A percentile compares a stretch with the other conserved stretches of the same genome.
Evolutionary conservation across 2,113 vertebrate genomes (phyloP).

Genomic region (Pluvialis apricaria): DNA sequence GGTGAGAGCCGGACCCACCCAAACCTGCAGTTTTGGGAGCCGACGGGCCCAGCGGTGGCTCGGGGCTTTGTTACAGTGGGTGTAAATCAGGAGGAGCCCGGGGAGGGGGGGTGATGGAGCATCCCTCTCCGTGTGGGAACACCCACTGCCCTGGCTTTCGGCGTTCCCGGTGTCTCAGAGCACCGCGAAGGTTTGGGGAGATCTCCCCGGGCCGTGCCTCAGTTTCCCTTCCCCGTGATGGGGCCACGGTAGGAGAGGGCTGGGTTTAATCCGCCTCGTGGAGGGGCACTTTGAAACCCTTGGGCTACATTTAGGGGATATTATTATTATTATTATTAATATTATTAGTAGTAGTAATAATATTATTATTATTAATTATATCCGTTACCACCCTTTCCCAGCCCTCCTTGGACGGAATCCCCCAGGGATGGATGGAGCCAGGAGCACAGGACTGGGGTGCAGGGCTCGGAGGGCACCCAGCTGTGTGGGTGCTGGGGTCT

Average conservation of each 20-base stretch:
- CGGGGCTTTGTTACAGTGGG: accelerated
- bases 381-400: background rate
- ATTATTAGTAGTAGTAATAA: no score
- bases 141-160: accelerated
- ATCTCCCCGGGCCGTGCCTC: background rate
- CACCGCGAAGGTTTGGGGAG: no score
- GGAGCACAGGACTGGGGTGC: background rate
- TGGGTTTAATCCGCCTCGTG: background rate
- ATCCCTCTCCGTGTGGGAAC: accelerated
- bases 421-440: background rate
- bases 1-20: background rate
- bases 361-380: no score
- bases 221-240: background rate
- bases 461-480: background rate
- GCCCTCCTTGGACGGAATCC: background rate
- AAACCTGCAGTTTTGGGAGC: accelerated
- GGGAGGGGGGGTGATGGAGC: background rate
- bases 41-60: accelerated
- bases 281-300: background rate
- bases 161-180: accelerated
- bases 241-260: background rate
- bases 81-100: background rate
- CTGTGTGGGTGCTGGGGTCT: background rate
- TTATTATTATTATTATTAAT: no score
- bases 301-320: background rate